Percentiles rank a stretch among this genome's conserved stretches.
Conservation (phyloP, 2,113 vertebrate genomes). For the Hyperopisus bebe region DNA sequence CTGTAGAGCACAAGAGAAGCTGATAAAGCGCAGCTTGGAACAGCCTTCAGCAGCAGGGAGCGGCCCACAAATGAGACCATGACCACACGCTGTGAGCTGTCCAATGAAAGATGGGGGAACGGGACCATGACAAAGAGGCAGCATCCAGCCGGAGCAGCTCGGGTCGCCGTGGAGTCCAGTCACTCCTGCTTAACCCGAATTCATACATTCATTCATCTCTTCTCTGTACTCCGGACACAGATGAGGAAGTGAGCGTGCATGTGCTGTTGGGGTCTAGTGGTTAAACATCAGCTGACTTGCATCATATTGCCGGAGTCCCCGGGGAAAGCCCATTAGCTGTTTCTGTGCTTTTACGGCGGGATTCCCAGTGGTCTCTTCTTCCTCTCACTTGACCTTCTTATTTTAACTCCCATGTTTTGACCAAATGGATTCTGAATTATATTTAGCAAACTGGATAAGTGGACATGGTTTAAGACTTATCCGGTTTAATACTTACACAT, state of each 20-base stretch:
- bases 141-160: not conserved
- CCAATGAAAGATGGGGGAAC: not conserved
- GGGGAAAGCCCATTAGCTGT: not conserved
- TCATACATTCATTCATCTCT: not conserved
- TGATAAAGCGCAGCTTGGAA: constrained; percentile 2
- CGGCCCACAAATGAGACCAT: not conserved
- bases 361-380: not conserved
- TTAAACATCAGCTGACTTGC: constrained; percentile 5
- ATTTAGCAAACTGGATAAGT: not conserved
- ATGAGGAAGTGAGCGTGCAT: not conserved
- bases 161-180: not conserved
- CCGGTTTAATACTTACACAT: not conserved
- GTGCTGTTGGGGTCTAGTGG: not conserved
- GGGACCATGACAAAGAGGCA: not conserved
- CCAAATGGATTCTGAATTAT: not conserved
- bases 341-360: not conserved
- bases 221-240: not conserved
- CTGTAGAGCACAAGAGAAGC: not conserved
- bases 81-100: not conserved
- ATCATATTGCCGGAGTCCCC: not conserved
- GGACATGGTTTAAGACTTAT: not conserved
- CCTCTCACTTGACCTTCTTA: not conserved
- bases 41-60: not conserved
- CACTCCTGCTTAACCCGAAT: not conserved
- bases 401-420: not conserved